Base-by-base conservation (phyloP, 2,797 vertebrate species). In the Neosilurus mollespiculum region DNA sequence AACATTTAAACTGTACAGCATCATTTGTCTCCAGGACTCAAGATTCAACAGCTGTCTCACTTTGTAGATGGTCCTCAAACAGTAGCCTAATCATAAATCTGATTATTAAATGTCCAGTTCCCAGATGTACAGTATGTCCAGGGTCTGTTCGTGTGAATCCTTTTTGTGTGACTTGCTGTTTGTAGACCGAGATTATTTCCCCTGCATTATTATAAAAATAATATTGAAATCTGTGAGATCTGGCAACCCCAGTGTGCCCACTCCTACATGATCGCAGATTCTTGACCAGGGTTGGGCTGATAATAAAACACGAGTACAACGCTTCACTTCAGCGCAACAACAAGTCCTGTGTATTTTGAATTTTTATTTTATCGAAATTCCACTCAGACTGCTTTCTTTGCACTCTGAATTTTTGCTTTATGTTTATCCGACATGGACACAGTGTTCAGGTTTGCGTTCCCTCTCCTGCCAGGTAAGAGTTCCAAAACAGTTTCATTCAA, bases 381-480 rank as follows among this genome's bases (percentile, higher is more conserved):
- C 2, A 10, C 11, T 62, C 56, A 53, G n/a, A 22, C 59, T 49
- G 14, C 22, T 15, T 58, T 34, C 30, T 65, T 20, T 16, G 64
- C 62, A 15, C 49, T 64, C 12, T 24, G 10, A 64, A 62, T 64
- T 22, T 53, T 58, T 81, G 22, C 56, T 14, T 16, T 51, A 8
- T 2, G 20, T 62, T 56, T 89, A 87, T 51, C 22, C 88, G 72
- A 83, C 86, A 95, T 95, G 94, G 78, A 92, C 43, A 92, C 92
- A 22, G 90, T 94, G 91, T 93, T 94, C 86, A 90, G 93, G 89
- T 94, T 91, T 87, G 87, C 94, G 77, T 94, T 95, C 88, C 93
- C 94, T 79, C 91, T 92, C 91, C 88, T 94, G 85, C 91, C 92
- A 93, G 94, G 94, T 95, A 91, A 94, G 94, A 92, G 84, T 37